These are phyloP conservation scores for Atta colombica DNA, from an alignment of 1,140 invertebrate species.

Conservation along the genomic window DNA sequence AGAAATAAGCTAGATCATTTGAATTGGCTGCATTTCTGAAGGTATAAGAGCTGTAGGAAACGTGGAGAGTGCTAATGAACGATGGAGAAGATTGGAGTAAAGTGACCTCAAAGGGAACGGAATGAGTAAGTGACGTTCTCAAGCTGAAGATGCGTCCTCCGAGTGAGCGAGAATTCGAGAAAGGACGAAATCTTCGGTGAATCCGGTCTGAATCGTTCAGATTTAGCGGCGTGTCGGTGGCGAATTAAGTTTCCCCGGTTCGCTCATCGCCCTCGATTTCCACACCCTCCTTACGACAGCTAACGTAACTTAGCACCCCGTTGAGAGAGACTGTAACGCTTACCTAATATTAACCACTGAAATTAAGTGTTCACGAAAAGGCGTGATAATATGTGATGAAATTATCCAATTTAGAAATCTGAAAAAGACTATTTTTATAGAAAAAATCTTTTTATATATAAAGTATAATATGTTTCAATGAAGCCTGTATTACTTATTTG, in stretches of 20 bases:
- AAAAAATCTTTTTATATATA: not conserved
- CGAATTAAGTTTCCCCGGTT: slow-evolving; percentile 57
- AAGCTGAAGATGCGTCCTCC: slow-evolving; percentile 10
- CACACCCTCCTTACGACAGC: slow-evolving; percentile 36
- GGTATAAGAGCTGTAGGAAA: not conserved
- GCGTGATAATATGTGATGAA: not conserved
- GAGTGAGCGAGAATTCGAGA: not conserved
- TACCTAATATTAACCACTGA: slow-evolving; percentile 28
- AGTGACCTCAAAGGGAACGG: slow-evolving; percentile 12
- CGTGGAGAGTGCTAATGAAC: slow-evolving; percentile 36
- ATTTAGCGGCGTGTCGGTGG: slow-evolving; percentile 64
- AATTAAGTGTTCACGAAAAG: not conserved
- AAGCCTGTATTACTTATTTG: too few species aligned
- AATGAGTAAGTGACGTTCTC: slow-evolving; percentile 22
- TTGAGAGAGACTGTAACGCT: slow-evolving; percentile 14
- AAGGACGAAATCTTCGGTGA: slow-evolving; percentile 58
- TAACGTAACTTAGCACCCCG: slow-evolving; percentile 17
- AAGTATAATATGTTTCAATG: too few species aligned
- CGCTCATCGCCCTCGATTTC: slow-evolving; percentile 49
- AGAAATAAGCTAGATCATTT: not conserved
- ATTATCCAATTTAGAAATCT: not conserved
- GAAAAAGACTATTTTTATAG: not conserved
- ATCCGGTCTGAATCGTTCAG: slow-evolving; percentile 59
- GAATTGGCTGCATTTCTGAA: slow-evolving; percentile 52
- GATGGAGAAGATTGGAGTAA: slow-evolving; percentile 20